Evolutionary conservation across 1,140 invertebrate genomes (phyloP), one percentile per base, ranked within the genome.

Genomic region (Eriocheir sinensis): DNA sequence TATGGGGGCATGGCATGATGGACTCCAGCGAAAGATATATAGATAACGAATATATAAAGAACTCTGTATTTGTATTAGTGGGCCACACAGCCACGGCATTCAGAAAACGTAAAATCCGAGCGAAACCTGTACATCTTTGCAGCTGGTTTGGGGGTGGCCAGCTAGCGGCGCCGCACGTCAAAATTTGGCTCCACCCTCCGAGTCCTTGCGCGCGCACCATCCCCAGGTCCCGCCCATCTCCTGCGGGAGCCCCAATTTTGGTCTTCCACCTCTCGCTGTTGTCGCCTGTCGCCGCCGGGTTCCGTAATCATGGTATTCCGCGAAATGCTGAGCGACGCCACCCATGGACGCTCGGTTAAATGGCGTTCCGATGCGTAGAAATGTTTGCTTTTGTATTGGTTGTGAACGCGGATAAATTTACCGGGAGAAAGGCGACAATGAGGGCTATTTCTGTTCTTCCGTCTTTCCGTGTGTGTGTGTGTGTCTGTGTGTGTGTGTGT

Each of bases 201-300:
- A 72, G 32, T 27, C 12, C 6, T 0, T 72, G 89, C 89, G 89
- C 44, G 89, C 89, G 89, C 89, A 90, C 30, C 8, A 6, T 30
- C 88, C 88, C 88, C 6, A 72, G 4, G 30, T 48, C 89, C 48
- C 89, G 48, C 89, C 89, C 89, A 36, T 32, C n/a, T 90, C 34
- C 89, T 90, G 48, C 30, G 48, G 21, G 53, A 90, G 36, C 89
- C 89, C 89, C 89, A 90, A 90, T 90, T 90, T 90, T 90, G 89
- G 89, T 90, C 30, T 72, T 90, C 89, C 30, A n/a, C 72, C 48
- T 90, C n/a, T 41, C 88, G 60, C 89, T 90, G 89, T 90, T 90
- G 89, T 90, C 72, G 53, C 48, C 30, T 72, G 60, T n/a, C 15
- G 44, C 60, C 21, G 60, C 60, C 27, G 27, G 60, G 21, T 72